Percentiles rank a stretch among this genome's conserved stretches.
These are phyloP conservation scores for Drosophila biarmipes DNA, from an alignment of 1,140 invertebrate genomes.

Conservation along the genomic window DNA sequence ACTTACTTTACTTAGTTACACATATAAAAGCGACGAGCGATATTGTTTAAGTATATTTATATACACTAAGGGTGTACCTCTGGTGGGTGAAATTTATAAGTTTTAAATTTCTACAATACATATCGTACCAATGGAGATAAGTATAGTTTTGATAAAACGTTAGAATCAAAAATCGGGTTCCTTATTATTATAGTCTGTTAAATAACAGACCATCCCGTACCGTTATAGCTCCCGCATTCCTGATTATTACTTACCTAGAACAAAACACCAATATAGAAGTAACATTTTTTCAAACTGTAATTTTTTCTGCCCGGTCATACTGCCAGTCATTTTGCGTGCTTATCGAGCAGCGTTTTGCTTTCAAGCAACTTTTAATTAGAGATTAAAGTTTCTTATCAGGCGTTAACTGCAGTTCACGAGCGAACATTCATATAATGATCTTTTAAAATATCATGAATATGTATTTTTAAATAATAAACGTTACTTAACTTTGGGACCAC, in stretches of 20 bases:
- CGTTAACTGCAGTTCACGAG: slow-evolving; percentile 64
- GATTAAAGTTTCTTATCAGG: slow-evolving; percentile 78
- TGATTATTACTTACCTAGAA: slow-evolving; percentile 1
- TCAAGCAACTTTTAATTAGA: slow-evolving; percentile 67
- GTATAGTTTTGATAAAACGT: too few species aligned
- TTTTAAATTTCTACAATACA: too few species aligned
- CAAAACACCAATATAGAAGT: slow-evolving; percentile 20
- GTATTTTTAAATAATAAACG: too few species aligned
- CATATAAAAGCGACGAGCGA: too few species aligned
- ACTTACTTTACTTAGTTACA: too few species aligned
- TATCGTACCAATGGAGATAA: too few species aligned
- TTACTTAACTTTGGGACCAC: too few species aligned
- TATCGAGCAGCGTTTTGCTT: slow-evolving; percentile 72
- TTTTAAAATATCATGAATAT: neutral
- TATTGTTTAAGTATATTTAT: too few species aligned
- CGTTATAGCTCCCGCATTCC: neutral
- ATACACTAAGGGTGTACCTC: too few species aligned
- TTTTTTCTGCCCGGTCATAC: slow-evolving; percentile 67
- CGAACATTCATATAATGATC: slow-evolving; percentile 13
- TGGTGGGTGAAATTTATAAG: too few species aligned
- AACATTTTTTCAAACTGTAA: slow-evolving; percentile 67
- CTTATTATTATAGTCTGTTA: neutral
- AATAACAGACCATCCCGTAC: neutral
- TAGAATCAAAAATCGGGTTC: too few species aligned
- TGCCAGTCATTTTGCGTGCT: slow-evolving; percentile 51